Conservation (phyloP, 2,113 vertebrate species). For the Gallinago undulata region DNA sequence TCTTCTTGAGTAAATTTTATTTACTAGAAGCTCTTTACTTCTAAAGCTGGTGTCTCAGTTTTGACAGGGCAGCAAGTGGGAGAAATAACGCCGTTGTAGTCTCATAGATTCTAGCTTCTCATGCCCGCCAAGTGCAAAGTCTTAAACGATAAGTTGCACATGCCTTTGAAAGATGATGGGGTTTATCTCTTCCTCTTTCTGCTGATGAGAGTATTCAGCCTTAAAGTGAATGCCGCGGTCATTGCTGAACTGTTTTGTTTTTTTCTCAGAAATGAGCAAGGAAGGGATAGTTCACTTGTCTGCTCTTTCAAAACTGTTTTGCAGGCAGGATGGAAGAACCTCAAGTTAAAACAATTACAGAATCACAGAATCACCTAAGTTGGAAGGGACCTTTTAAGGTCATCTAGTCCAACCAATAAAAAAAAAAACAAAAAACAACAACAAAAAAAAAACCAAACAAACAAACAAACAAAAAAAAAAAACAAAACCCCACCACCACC, state of each 20-base stretch:
- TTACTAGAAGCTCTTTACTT: neutral
- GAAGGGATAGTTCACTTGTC: neutral
- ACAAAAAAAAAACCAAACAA: too few relatives aligned
- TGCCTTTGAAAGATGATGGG: neutral
- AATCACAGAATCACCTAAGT: too few relatives aligned
- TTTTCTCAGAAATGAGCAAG: neutral
- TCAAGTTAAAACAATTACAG: neutral
- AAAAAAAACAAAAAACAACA: too few relatives aligned
- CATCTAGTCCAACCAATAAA: too few relatives aligned
- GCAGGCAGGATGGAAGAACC: neutral
- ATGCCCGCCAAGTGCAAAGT: neutral
- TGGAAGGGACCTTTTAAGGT: too few relatives aligned
- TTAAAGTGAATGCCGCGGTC: accelerated
- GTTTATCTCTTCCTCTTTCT: neutral
- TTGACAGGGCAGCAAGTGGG: neutral
- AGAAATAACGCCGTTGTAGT: neutral
- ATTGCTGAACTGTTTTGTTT: neutral
- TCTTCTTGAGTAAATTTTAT: neutral
- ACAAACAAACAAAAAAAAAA: too few relatives aligned
- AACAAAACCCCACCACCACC: too few relatives aligned
- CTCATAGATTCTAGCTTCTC: neutral
- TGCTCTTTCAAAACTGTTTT: neutral
- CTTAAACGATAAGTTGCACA: neutral
- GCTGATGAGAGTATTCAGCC: neutral
- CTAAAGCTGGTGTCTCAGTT: neutral